Evolutionary conservation across 2,113 vertebrate genomes (phyloP).

Genomic region (Nycticebus coucang): DNA sequence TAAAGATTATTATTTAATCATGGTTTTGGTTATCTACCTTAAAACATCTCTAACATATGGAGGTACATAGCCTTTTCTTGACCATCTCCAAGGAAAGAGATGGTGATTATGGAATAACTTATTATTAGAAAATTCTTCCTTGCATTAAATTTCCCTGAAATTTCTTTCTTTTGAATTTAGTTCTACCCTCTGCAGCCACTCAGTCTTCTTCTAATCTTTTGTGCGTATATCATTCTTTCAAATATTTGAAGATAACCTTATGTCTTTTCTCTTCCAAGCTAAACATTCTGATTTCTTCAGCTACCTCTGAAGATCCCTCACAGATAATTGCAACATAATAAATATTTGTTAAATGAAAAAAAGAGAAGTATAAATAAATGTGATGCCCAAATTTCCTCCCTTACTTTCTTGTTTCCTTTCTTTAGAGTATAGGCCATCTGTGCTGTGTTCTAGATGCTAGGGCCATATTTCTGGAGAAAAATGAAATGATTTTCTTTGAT

Average conservation of each 20-base stretch:
- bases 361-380: not conserved
- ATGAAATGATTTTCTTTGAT: constrained; percentile 35
- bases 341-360: not conserved
- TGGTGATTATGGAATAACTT: not conserved
- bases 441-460: not conserved
- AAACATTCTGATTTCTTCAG: not conserved
- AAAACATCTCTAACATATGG: not conserved
- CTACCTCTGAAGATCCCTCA: not conserved
- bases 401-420: not conserved
- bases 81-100: not conserved
- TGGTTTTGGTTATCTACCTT: not conserved
- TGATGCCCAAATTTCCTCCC: not conserved
- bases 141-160: not conserved
- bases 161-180: not conserved
- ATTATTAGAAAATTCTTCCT: constrained; percentile 14
- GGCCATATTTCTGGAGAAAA: not conserved
- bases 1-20: constrained; percentile 21
- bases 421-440: not conserved
- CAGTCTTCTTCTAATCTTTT: not conserved
- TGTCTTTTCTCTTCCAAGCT: not conserved
- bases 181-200: not conserved
- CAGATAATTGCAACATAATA: not conserved
- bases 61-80: not conserved
- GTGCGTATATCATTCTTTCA: not conserved
- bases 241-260: not conserved